phyloP scores from a whole-genome alignment of 2,113 vertebrate species.

The Muscicapa adusta region DNA sequence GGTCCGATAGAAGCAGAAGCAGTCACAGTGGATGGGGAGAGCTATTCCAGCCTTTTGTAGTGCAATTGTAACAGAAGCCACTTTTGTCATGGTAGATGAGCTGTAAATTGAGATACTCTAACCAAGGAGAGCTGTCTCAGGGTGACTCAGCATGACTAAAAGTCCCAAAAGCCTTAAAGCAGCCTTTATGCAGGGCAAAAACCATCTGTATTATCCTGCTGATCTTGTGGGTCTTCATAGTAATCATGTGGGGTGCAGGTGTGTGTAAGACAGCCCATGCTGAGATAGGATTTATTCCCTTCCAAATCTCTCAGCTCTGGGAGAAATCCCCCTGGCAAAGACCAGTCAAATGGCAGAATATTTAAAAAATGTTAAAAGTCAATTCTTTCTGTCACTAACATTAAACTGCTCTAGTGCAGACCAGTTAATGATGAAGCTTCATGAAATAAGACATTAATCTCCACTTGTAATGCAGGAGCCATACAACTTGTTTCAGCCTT shows the following conservation, averaged over 20 bases:
- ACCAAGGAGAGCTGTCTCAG: background rate
- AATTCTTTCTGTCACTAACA: slow-evolving; percentile 38
- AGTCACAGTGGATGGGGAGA: background rate
- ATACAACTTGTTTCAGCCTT: slow-evolving; percentile 66
- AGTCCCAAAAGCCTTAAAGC: background rate
- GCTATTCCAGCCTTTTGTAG: background rate
- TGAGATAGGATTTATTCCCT: background rate
- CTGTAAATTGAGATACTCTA: background rate
- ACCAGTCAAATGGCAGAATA: slow-evolving; percentile 9
- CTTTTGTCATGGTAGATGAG: background rate
- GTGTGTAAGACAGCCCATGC: background rate
- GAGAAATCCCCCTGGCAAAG: slow-evolving; percentile 17
- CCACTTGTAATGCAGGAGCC: slow-evolving; percentile 64
- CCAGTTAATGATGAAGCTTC: slow-evolving; percentile 62
- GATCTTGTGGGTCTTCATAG: background rate
- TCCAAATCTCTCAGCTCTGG: background rate
- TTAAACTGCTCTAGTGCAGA: slow-evolving; percentile 64
- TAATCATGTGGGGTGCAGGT: background rate
- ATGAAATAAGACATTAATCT: slow-evolving; percentile 76
- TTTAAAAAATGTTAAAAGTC: slow-evolving; percentile 54
- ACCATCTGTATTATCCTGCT: background rate
- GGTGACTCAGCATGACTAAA: background rate
- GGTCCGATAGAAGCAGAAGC: background rate
- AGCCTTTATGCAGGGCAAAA: background rate
- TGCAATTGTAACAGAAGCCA: background rate